Conservation (phyloP, 2,113 vertebrate genomes). For the Ancistrus triradiatus region DNA sequence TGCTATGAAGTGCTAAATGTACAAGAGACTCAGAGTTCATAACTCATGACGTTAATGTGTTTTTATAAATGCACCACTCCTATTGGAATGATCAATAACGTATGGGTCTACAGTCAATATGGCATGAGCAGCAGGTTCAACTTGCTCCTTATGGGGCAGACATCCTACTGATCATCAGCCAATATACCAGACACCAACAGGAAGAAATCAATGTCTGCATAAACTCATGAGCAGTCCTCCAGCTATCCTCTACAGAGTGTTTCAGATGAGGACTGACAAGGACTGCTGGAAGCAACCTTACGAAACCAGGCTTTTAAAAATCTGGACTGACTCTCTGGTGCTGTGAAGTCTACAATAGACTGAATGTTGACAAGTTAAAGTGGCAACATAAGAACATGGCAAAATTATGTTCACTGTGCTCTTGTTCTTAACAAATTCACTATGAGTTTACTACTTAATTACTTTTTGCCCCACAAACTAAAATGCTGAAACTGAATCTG, state of each 20-base stretch:
- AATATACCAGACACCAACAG: slow-evolving; percentile 33
- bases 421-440: too few relatives aligned
- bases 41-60: slow-evolving; percentile 7
- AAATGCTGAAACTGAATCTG: too few relatives aligned
- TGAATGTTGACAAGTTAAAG: too few relatives aligned
- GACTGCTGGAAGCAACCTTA: slow-evolving; percentile 10
- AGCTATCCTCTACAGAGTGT: slow-evolving; percentile 17
- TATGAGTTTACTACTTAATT: too few relatives aligned
- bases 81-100: slow-evolving; percentile 26
- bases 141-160: slow-evolving; percentile 20
- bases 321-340: not conserved
- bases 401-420: too few relatives aligned
- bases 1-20: too few relatives aligned
- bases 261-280: slow-evolving; percentile 12
- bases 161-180: slow-evolving; percentile 36
- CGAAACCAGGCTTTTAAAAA: not conserved
- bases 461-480: too few relatives aligned
- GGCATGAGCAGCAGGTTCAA: slow-evolving; percentile 24
- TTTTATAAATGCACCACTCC: slow-evolving; percentile 18
- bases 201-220: slow-evolving; percentile 40
- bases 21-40: slow-evolving; percentile 11
- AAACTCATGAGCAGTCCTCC: slow-evolving; percentile 17
- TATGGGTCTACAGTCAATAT: slow-evolving; percentile 39
- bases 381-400: too few relatives aligned
- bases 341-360: not conserved